These are phyloP conservation scores for Hafferia zeledoni DNA, from an alignment of 2,797 vertebrate genomes.

Conservation along the genomic window DNA sequence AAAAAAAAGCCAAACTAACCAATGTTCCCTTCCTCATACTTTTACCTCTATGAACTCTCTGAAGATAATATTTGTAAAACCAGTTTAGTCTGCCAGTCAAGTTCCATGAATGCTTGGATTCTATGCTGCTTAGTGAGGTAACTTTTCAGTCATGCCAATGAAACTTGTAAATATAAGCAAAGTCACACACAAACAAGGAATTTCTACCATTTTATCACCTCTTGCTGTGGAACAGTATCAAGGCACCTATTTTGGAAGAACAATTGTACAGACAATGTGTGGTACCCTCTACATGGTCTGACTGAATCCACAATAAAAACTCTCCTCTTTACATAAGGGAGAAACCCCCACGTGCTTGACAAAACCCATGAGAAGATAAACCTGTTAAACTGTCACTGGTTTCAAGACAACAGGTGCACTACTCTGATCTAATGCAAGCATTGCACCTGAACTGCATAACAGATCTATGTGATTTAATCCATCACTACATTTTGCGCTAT, in stretches of 20 bases:
- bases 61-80: neutral
- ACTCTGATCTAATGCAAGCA: neutral
- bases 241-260: neutral
- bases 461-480: neutral
- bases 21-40: neutral
- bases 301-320: neutral
- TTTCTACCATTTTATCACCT: neutral
- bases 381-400: neutral
- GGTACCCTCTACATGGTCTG: neutral
- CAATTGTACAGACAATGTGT: neutral
- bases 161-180: neutral
- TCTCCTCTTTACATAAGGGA: accelerated
- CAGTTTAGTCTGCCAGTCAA: neutral
- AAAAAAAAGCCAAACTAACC: neutral
- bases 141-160: neutral
- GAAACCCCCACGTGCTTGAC: neutral
- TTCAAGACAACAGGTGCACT: neutral
- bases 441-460: neutral
- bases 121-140: neutral
- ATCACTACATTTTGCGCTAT: neutral
- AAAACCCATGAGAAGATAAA: neutral
- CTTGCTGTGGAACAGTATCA: neutral
- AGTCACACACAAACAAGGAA: neutral
- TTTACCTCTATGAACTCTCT: neutral
- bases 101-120: neutral